Conservation (phyloP, 1,140 invertebrate species). For the Lasaia peninsularis region DNA sequence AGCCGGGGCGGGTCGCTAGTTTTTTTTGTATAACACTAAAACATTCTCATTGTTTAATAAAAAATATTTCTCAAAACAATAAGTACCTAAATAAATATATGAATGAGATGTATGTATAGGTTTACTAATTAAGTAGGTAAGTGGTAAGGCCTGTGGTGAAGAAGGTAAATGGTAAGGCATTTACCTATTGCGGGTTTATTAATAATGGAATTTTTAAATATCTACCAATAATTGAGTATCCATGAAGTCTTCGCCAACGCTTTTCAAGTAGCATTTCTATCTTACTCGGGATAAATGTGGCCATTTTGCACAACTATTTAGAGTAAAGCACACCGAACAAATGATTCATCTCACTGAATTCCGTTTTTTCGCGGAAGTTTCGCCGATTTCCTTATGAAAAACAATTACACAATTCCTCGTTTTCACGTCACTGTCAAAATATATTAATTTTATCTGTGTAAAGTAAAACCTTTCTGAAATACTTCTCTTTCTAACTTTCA, state of each 20-base stretch:
- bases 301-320: conserved; percentile 28
- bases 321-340: neutral
- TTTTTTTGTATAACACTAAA: too few species aligned
- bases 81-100: too few species aligned
- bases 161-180: too few species aligned
- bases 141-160: too few species aligned
- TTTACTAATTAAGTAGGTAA: too few species aligned
- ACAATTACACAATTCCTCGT: conserved; percentile 1
- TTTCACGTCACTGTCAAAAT: neutral
- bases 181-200: too few species aligned
- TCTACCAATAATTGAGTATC: conserved; percentile 55
- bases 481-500: too few species aligned
- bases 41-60: too few species aligned
- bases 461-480: neutral
- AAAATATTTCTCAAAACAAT: too few species aligned
- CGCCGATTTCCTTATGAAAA: conserved; percentile 12
- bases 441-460: conserved; percentile 6
- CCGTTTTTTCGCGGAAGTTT: conserved; percentile 6
- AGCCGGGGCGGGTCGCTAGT: too few species aligned
- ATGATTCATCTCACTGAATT: conserved; percentile 11
- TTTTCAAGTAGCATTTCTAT: conserved; percentile 41
- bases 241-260: conserved; percentile 43
- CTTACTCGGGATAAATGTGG: conserved; percentile 25
- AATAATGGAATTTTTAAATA: conserved; percentile 6
- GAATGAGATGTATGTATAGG: too few species aligned